These are phyloP conservation scores for Odiellus spinosus DNA, from an alignment of 2,888 invertebrate genomes.

Conservation along the genomic window DNA sequence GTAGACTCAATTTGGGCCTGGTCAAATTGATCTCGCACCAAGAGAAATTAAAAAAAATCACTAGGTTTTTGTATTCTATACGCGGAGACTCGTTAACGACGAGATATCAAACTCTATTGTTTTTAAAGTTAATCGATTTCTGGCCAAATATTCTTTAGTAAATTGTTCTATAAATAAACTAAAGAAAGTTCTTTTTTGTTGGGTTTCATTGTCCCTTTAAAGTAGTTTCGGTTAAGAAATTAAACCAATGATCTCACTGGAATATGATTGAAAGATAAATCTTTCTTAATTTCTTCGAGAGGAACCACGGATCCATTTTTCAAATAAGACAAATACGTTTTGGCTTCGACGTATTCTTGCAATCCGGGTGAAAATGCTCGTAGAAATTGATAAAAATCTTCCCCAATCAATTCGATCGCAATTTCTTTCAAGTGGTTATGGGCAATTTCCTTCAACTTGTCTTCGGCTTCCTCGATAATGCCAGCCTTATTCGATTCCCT, in stretches of 20 bases:
- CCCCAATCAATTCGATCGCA: conserved; percentile 51
- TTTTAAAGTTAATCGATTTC: too few species aligned
- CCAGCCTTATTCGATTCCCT: conserved; percentile 38
- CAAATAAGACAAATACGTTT: conserved; percentile 56
- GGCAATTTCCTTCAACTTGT: conserved; percentile 46
- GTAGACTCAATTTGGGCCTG: too few species aligned
- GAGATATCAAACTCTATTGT: too few species aligned
- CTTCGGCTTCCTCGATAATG: conserved; percentile 46
- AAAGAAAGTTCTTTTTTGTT: too few species aligned
- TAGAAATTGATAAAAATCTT: conserved; percentile 51
- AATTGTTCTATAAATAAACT: too few species aligned
- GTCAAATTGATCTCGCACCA: too few species aligned
- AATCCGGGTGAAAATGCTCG: conserved; percentile 46
- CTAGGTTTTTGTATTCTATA: too few species aligned
- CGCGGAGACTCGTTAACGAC: too few species aligned
- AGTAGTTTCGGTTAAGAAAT: not conserved
- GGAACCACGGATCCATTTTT: conserved; percentile 42
- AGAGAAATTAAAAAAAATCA: too few species aligned
- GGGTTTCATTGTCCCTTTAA: too few species aligned
- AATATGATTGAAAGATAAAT: not conserved
- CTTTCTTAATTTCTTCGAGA: conserved; percentile 39
- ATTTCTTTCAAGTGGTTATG: conserved; percentile 46
- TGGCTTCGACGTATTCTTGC: conserved; percentile 76
- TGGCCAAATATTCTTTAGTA: too few species aligned
- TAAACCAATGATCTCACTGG: not conserved